phyloP scores from a whole-genome alignment of 2,888 invertebrate genomes.

The Sericinus montela region DNA sequence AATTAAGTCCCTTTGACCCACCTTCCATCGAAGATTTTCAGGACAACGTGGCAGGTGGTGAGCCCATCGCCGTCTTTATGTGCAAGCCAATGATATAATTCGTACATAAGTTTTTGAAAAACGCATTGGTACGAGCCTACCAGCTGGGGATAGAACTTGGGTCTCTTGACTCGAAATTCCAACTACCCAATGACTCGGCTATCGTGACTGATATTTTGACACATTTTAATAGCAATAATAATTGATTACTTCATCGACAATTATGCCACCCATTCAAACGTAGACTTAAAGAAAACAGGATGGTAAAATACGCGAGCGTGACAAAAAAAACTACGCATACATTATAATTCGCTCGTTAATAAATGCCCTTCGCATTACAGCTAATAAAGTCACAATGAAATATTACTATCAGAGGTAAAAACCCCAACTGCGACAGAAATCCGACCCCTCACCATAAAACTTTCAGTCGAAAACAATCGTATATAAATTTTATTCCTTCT shows the following conservation, averaged over 20 bases:
- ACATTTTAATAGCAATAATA: no score
- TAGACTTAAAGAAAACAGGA: neutral
- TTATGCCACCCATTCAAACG: neutral
- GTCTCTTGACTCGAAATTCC: no score
- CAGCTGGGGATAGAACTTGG: no score
- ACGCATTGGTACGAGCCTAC: no score
- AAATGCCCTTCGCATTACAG: slow-evolving; percentile 55
- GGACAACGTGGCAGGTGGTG: no score
- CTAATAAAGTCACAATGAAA: slow-evolving; percentile 67
- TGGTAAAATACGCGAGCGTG: neutral
- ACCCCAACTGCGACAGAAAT: slow-evolving; percentile 48
- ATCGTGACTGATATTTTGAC: no score
- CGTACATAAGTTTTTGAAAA: no score
- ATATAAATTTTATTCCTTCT: slow-evolving; percentile 58
- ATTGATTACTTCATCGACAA: neutral
- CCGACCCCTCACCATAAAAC: slow-evolving; percentile 57
- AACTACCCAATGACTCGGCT: no score
- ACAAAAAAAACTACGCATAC: slow-evolving; percentile 32
- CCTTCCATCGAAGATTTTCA: no score
- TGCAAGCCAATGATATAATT: no score
- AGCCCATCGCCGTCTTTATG: no score
- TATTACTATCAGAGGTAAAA: slow-evolving; percentile 58
- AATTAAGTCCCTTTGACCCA: no score
- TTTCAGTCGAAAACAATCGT: slow-evolving; percentile 52
- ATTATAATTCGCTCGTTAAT: slow-evolving; percentile 50